Conservation (phyloP, 2,113 vertebrate genomes). For the Jaculus jaculus region DNA sequence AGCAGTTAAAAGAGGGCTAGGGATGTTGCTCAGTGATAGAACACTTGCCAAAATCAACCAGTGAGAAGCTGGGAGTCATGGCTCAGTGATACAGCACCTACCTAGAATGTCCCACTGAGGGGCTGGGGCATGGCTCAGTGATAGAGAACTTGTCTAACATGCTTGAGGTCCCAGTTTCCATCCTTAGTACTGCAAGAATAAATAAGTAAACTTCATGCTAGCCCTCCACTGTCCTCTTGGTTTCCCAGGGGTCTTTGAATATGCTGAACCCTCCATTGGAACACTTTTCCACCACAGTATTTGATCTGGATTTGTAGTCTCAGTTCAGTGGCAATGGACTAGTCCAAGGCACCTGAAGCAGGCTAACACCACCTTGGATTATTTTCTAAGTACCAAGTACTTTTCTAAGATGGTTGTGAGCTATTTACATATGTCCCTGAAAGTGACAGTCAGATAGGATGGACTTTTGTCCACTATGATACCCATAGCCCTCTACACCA, state of each 20-base stretch:
- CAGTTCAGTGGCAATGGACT: not conserved
- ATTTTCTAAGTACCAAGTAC: not conserved
- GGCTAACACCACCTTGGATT: not conserved
- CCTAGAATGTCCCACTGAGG: not conserved
- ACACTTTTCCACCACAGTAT: too few species aligned
- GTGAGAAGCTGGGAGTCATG: too few species aligned
- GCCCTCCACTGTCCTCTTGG: too few species aligned
- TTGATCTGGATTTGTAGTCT: not conserved
- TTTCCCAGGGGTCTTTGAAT: not conserved
- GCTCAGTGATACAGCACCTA: not conserved
- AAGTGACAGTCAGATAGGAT: not conserved
- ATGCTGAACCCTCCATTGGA: not conserved
- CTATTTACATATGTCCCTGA: too few species aligned
- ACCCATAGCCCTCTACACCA: not conserved
- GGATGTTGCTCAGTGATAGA: too few species aligned
- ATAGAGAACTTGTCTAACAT: too few species aligned
- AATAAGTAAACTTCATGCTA: too few species aligned
- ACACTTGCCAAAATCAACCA: too few species aligned
- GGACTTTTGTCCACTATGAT: rapidly evolving
- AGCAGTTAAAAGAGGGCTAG: not conserved
- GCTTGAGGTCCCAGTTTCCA: too few species aligned
- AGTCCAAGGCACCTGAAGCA: not conserved
- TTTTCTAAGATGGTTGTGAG: not conserved
- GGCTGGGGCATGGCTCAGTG: not conserved
- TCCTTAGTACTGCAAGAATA: not conserved